Evolutionary conservation across 2,797 vertebrate species (phyloP).

Genomic region (Chiloscyllium punctatum): DNA sequence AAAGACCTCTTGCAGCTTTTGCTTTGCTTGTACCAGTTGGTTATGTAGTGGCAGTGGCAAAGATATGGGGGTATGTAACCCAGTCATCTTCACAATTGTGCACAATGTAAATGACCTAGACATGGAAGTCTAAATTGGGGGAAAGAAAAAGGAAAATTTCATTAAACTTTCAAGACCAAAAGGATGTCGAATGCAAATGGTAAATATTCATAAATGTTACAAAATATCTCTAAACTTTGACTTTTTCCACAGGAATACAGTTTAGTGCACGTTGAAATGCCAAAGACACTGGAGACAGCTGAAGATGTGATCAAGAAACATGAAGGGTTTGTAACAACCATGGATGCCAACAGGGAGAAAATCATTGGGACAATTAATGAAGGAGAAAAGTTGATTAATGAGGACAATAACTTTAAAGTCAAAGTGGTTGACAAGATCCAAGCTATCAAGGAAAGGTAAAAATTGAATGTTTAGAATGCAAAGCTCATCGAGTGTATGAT

Average conservation of each 20-base stretch:
- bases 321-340: slow-evolving; percentile 73
- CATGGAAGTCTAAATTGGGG: background rate
- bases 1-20: background rate
- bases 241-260: slow-evolving; percentile 75
- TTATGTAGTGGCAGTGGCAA: background rate
- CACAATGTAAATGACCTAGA: no score
- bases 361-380: slow-evolving; percentile 61
- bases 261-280: slow-evolving; percentile 74
- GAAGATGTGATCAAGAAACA: slow-evolving; percentile 78
- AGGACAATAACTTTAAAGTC: slow-evolving; percentile 72
- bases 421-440: slow-evolving; percentile 78
- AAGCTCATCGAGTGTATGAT: background rate
- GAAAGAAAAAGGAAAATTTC: background rate
- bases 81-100: background rate
- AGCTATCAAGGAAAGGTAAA: slow-evolving; percentile 73
- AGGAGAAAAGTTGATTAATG: slow-evolving; percentile 71
- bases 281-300: slow-evolving; percentile 76
- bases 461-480: background rate
- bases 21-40: background rate
- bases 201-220: background rate
- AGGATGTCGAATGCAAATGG: background rate
- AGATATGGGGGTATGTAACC: background rate
- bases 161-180: background rate
- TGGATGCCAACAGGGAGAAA: slow-evolving; percentile 85
- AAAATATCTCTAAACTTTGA: background rate